Base-by-base conservation (phyloP, 2,888 invertebrate species). In the Mellilla xanthometata region DNA sequence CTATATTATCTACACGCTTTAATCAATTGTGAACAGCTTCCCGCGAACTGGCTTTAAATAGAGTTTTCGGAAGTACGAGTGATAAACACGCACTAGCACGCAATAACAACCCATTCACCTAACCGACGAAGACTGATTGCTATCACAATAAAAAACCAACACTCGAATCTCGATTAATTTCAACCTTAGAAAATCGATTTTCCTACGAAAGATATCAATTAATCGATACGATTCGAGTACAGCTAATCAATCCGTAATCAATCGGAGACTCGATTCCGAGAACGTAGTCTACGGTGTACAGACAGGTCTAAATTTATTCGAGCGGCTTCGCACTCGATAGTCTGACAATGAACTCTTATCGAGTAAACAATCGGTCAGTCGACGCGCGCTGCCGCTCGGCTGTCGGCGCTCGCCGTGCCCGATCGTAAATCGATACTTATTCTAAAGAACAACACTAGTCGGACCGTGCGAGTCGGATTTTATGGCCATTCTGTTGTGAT, bases 261-360 rank as follows among this genome's bases (percentile, higher is more conserved):
- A 72, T 68, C 54, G 60, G 60, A 61, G 52, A 63, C 58, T 58
- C 60, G 62, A 62, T 77, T 74, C 76, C 64, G 60, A 62, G 80
- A 78, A 76, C 62, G 62, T 60, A 64, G 67, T n/a, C n/a, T n/a
- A n/a, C n/a, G n/a, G n/a, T 31, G 39, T 48, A 66, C 70, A 72
- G 79, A 77, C 75, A 65, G 53, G 68, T 83, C 80, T 84, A 83
- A 82, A 81, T 84, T 78, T 81, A 78, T 80, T 81, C 73, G 66
- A 70, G 58, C 68, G 74, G 75, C 78, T 81, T 82, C 70, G 81
- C 81, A 79, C 79, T 81, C 77, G 70, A 68, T 71, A 54, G 66
- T 77, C 86, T 87, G 87, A 88, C 87, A 86, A 86, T 88, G 88
- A 88, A 87, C 87, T 83, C 82, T 73, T 72, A 71, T 74, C 65